A percentile compares a stretch with the other conserved stretches of the same genome.
Evolutionary conservation across 2,888 invertebrate species (phyloP).

Genomic region (Syrista parreyssii): DNA sequence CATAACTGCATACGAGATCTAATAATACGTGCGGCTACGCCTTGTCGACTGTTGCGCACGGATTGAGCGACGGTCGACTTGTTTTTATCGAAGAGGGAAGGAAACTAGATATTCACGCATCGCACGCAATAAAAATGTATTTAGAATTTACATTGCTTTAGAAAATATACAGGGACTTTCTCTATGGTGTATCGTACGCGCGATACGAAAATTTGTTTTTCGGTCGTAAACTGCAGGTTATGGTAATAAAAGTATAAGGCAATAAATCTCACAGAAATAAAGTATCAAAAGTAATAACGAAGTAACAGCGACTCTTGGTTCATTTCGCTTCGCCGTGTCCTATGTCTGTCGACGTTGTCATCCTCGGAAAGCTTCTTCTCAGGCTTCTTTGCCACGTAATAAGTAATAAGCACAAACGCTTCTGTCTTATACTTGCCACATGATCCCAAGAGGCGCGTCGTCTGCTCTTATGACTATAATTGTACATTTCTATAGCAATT

Average conservation of each 20-base stretch:
- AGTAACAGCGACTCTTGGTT: background rate
- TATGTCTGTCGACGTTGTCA: background rate
- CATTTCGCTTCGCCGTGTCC: background rate
- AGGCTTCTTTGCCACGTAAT: background rate
- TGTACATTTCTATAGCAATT: conserved; percentile 5
- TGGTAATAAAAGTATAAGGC: background rate
- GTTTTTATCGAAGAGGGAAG: background rate
- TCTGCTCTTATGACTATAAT: background rate
- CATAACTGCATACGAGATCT: background rate
- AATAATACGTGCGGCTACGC: background rate
- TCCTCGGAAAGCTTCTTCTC: background rate
- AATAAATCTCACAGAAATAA: background rate
- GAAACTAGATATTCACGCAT: background rate
- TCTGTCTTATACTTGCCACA: background rate
- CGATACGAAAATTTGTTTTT: background rate
- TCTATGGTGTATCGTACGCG: background rate
- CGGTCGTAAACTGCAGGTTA: background rate
- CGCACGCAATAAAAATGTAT: background rate
- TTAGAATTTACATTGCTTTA: background rate
- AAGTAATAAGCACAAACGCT: background rate
- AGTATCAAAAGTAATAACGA: background rate
- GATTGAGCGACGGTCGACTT: background rate
- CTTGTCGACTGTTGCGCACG: background rate
- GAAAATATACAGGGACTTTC: background rate
- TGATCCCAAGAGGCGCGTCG: background rate